A percentile compares a stretch with the other conserved stretches of the same genome.
phyloP scores from a whole-genome alignment of 2,797 vertebrate species.

The Scolopax bukidnonensis region DNA sequence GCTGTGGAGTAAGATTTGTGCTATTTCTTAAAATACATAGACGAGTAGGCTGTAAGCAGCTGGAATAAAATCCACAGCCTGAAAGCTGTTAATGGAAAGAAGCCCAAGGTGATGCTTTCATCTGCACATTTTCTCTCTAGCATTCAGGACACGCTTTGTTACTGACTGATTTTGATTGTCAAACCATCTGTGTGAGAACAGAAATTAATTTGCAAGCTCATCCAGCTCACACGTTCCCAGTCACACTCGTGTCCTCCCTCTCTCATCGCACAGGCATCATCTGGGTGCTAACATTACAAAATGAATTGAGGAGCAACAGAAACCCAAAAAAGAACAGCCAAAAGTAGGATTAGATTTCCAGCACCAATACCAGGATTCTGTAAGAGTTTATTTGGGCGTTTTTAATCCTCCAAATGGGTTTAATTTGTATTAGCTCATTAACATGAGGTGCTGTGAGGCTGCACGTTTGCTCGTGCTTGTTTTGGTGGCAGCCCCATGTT shows the following conservation, averaged over 20 bases:
- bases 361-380: not conserved
- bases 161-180: not conserved
- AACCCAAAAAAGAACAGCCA: not conserved
- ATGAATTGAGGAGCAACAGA: not conserved
- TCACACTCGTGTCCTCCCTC: not conserved
- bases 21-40: not conserved
- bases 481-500: not conserved
- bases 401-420: not conserved
- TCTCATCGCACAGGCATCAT: not conserved
- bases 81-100: not conserved
- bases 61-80: not conserved
- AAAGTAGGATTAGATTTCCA: not conserved
- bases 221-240: not conserved
- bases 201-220: slow-evolving; percentile 24
- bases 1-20: not conserved
- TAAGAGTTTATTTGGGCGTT: not conserved
- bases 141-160: not conserved
- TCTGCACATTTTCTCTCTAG: not conserved
- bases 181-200: not conserved
- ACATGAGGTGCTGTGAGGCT: not conserved
- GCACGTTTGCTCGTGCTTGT: accelerated
- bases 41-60: not conserved
- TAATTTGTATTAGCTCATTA: not conserved
- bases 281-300: not conserved
- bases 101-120: slow-evolving; percentile 1